Percentiles rank a stretch among this genome's conserved stretches.
Conservation (phyloP, 2,888 invertebrate species). For the Standfussiana lucernea region DNA sequence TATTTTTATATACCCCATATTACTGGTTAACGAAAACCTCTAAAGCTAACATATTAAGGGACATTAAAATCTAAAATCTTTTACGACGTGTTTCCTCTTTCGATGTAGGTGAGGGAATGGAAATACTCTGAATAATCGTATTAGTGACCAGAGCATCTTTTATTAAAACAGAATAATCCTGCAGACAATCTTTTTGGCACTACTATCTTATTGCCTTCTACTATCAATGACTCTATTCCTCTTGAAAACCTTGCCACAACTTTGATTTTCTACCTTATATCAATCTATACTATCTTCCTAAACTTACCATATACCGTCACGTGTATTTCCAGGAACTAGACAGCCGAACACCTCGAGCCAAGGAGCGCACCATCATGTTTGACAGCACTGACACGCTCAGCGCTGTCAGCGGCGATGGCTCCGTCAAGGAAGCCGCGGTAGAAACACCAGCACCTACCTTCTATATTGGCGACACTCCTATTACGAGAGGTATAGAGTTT, state of each 20-base stretch:
- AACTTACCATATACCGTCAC: neutral
- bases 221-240: neutral
- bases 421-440: slow-evolving; percentile 83
- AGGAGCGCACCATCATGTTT: slow-evolving; percentile 89
- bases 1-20: neutral
- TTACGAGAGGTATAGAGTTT: slow-evolving; percentile 79
- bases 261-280: neutral
- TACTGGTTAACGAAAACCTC: neutral
- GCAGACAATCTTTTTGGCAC: neutral
- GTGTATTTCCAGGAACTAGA: slow-evolving; percentile 82
- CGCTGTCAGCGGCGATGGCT: slow-evolving; percentile 86
- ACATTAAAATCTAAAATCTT: neutral
- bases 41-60: neutral
- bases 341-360: slow-evolving; percentile 83
- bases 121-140: neutral
- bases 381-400: slow-evolving; percentile 89
- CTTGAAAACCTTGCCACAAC: neutral
- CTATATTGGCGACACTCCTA: slow-evolving; percentile 89
- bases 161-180: neutral
- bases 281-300: neutral
- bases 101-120: neutral
- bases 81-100: neutral
- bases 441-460: slow-evolving; percentile 87
- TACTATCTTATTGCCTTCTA: neutral
- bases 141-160: neutral